phyloP scores from a whole-genome alignment of 2,113 vertebrate genomes.

The Bubo blakistoni region DNA sequence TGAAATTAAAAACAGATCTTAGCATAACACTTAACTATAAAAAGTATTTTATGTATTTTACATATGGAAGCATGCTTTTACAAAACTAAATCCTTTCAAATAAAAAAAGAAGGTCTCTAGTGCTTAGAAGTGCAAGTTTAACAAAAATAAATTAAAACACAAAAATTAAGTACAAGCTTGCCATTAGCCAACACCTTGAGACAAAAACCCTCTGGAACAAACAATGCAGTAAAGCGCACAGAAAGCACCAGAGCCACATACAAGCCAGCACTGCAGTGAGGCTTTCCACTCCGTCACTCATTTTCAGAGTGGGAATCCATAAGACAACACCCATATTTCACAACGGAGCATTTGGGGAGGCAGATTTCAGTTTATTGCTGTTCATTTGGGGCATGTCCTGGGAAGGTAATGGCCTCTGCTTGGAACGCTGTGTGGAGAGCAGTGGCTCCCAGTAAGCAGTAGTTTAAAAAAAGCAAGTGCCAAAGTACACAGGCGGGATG shows the following conservation, averaged over 20 bases:
- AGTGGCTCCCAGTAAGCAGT: neutral
- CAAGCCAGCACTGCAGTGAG: neutral
- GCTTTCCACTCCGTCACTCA: neutral
- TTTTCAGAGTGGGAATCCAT: neutral
- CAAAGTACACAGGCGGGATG: slow-evolving; percentile 20
- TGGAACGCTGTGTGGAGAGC: neutral
- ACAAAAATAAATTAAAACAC: neutral
- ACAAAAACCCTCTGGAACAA: neutral
- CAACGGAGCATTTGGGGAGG: neutral
- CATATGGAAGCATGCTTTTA: neutral
- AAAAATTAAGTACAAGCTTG: neutral
- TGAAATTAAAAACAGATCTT: neutral
- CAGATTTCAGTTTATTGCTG: neutral
- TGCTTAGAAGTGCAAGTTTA: neutral
- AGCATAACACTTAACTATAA: neutral
- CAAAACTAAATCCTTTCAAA: neutral
- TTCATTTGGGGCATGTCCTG: neutral
- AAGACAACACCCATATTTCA: neutral
- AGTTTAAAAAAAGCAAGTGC: slow-evolving; percentile 3
- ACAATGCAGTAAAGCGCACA: neutral
- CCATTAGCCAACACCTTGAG: neutral
- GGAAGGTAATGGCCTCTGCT: slow-evolving; percentile 6
- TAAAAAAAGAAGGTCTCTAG: neutral
- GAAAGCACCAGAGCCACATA: neutral
- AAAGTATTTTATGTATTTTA: neutral